Evolutionary conservation across 2,797 vertebrate species (phyloP).

Genomic region (Fratercula arctica): DNA sequence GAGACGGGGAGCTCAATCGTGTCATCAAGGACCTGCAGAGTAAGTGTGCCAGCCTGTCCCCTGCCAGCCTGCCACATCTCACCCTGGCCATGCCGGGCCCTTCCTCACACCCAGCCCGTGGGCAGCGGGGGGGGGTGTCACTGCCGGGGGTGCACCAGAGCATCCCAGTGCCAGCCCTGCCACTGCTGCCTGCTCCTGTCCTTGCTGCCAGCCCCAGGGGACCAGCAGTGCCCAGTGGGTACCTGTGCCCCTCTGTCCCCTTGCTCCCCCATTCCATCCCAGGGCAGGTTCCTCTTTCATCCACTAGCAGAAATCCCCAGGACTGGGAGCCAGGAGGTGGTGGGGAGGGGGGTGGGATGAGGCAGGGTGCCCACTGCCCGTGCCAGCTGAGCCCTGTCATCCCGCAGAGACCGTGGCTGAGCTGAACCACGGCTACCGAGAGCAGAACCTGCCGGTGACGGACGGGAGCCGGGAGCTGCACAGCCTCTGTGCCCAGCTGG

Average conservation of each 20-base stretch:
- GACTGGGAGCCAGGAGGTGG: not conserved
- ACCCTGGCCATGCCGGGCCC: not conserved
- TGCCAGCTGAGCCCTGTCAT: constrained; percentile 18
- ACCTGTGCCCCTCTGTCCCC: not conserved
- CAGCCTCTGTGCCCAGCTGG: constrained; percentile 76
- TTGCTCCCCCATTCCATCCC: not conserved
- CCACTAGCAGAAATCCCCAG: not conserved
- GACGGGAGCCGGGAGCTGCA: constrained; percentile 74
- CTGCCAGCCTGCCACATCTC: not conserved
- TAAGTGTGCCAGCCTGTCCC: constrained; percentile 9
- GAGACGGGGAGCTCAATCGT: constrained; percentile 14
- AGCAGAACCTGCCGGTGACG: constrained; percentile 55
- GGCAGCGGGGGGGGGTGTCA: not conserved
- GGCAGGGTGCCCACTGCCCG: not conserved
- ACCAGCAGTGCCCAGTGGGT: rapidly evolving
- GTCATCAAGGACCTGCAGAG: constrained; percentile 62
- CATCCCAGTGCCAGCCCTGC: not conserved
- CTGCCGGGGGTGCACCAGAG: not conserved
- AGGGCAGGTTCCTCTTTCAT: constrained; percentile 1
- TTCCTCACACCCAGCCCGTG: not conserved
- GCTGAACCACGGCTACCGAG: constrained; percentile 54
- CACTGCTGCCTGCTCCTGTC: not conserved
- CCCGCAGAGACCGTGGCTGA: constrained; percentile 41
- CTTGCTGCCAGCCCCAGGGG: not conserved
- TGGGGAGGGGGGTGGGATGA: not conserved